Conservation (phyloP, 2,888 invertebrate genomes). For the Meteorus colon region DNA sequence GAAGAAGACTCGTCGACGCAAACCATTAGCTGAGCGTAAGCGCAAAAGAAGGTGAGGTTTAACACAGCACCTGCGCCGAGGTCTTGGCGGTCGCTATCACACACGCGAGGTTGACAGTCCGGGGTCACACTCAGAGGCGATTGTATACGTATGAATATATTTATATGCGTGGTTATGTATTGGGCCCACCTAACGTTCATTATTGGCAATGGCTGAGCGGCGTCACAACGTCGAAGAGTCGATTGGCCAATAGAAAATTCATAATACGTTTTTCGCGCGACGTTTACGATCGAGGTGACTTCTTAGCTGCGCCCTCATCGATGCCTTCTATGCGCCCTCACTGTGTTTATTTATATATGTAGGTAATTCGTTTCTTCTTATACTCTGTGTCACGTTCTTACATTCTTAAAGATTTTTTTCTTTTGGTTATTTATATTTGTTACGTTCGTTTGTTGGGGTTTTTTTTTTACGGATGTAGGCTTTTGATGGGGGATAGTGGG, state of each 20-base stretch:
- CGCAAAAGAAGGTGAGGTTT: slow-evolving; percentile 38
- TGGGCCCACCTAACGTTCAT: slow-evolving; percentile 51
- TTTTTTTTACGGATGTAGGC: background rate
- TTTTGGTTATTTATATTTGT: background rate
- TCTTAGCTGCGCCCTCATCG: slow-evolving; percentile 11
- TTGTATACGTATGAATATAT: background rate
- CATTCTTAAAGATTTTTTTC: slow-evolving; percentile 23
- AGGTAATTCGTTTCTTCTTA: background rate
- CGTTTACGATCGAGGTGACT: slow-evolving; percentile 34
- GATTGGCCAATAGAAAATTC: slow-evolving; percentile 61
- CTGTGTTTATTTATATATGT: background rate
- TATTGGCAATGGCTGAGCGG: slow-evolving; percentile 42
- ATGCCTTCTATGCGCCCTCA: slow-evolving; percentile 5
- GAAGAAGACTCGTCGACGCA: slow-evolving; percentile 12
- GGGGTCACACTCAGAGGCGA: slow-evolving; percentile 43
- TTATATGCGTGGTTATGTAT: slow-evolving; percentile 40
- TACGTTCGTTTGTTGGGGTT: background rate
- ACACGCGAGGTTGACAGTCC: slow-evolving; percentile 51
- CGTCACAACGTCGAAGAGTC: slow-evolving; percentile 48
- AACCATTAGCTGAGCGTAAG: slow-evolving; percentile 36
- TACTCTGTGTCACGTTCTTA: background rate
- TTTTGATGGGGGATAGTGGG: background rate
- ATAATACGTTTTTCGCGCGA: slow-evolving; percentile 57
- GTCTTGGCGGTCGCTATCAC: slow-evolving; percentile 24
- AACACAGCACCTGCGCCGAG: slow-evolving; percentile 28